phyloP scores from a whole-genome alignment of 2,888 invertebrate species.

The Antheraea yamamai region DNA sequence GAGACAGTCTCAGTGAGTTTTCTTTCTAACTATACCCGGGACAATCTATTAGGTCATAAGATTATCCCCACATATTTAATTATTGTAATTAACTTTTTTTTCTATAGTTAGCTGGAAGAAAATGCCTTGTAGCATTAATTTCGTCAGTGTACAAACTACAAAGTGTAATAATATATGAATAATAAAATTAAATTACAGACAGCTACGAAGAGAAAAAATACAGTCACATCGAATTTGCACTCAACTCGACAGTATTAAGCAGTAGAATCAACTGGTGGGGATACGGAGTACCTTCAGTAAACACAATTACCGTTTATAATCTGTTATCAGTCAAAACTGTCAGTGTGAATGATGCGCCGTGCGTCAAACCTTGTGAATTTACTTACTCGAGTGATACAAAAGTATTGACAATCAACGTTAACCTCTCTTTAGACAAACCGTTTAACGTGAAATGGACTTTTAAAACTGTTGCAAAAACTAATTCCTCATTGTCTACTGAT shows the following conservation, averaged over 20 bases:
- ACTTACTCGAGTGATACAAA: conserved; percentile 48
- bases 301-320: conserved; percentile 53
- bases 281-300: conserved; percentile 66
- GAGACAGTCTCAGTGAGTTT: conserved; percentile 85
- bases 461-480: conserved; percentile 24
- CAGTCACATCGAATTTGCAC: conserved; percentile 76
- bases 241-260: conserved; percentile 50
- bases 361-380: conserved; percentile 53
- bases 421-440: conserved; percentile 60
- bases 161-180: background rate
- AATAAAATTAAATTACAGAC: conserved; percentile 61
- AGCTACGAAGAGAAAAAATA: conserved; percentile 83
- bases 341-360: conserved; percentile 50
- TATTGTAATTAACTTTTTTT: no score
- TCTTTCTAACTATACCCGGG: background rate
- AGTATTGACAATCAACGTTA: conserved; percentile 54
- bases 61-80: no score
- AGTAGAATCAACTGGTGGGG: conserved; percentile 73
- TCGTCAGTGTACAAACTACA: no score
- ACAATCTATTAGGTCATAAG: background rate
- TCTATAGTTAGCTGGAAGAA: no score
- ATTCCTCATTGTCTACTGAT: background rate
- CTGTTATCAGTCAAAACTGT: conserved; percentile 53
- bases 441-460: conserved; percentile 63
- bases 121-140: no score